Conservation (phyloP, 1,140 invertebrate species). For the Bathynomus jamesi region DNA sequence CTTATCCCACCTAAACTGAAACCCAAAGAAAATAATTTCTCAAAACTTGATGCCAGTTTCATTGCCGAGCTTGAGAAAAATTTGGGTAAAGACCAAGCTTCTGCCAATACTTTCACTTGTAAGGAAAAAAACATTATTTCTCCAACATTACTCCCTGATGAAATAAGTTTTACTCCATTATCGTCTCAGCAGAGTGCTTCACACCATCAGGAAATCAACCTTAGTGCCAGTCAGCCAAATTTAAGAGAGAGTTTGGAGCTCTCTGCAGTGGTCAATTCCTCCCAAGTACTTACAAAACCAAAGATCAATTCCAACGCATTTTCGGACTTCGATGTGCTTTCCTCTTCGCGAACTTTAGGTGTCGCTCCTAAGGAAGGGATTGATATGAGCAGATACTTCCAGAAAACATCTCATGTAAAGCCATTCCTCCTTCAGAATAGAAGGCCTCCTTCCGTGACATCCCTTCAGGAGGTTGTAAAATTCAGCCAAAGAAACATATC, state of each 20-base stretch:
- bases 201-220: constrained; percentile 26
- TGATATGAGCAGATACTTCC: constrained; percentile 26
- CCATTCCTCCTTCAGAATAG: constrained; percentile 27
- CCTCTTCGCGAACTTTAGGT: constrained; percentile 23
- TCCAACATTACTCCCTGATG: constrained; percentile 40
- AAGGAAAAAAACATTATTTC: constrained; percentile 11
- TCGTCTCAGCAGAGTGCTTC: constrained; percentile 43
- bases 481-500: too few species aligned
- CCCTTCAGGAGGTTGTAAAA: background rate
- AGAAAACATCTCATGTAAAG: constrained; percentile 33
- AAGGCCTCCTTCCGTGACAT: background rate
- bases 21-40: constrained; percentile 1
- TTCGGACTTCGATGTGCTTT: constrained; percentile 24
- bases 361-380: constrained; percentile 13
- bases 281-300: background rate
- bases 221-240: background rate
- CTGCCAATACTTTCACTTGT: constrained; percentile 44
- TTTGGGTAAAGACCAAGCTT: constrained; percentile 49
- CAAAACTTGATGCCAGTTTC: constrained; percentile 51
- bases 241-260: background rate
- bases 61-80: constrained; percentile 56
- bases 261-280: constrained; percentile 4
- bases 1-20: background rate
- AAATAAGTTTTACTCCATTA: constrained; percentile 42
- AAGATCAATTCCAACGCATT: constrained; percentile 6